phyloP scores from a whole-genome alignment of 1,140 invertebrate genomes.

The Plodia interpunctella region DNA sequence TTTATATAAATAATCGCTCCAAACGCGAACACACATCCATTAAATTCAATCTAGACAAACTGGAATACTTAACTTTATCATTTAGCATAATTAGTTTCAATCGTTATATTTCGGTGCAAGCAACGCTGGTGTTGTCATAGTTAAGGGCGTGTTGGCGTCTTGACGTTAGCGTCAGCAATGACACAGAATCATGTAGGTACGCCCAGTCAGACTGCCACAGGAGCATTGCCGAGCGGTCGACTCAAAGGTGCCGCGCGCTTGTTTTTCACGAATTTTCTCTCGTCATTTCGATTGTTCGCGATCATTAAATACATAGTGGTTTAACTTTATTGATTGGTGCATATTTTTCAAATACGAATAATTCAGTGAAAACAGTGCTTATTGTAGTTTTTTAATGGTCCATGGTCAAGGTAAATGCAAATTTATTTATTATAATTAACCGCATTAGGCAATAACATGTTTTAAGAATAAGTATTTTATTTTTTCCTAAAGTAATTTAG shows the following conservation, averaged over 20 bases:
- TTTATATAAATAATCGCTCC: no score
- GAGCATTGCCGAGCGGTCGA: neutral
- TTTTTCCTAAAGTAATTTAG: neutral
- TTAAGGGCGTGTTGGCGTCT: neutral
- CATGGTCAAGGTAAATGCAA: neutral
- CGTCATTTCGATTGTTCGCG: neutral
- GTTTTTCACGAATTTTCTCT: slow-evolving; percentile 6
- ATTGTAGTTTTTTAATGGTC: neutral
- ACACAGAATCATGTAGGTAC: neutral
- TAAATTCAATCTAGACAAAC: neutral
- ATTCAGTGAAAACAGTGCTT: neutral
- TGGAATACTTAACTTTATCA: neutral
- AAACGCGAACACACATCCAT: neutral
- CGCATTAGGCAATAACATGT: no score
- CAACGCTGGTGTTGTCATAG: neutral
- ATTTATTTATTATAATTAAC: neutral
- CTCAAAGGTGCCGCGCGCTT: neutral
- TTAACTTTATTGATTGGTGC: neutral
- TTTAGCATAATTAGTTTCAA: neutral
- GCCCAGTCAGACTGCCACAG: neutral
- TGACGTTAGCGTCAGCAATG: no score
- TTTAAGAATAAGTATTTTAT: neutral
- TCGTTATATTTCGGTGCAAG: neutral
- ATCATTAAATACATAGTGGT: neutral
- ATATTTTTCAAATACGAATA: neutral